These are phyloP conservation scores for Loripinus fragilis DNA, from an alignment of 2,888 invertebrate species.

Conservation along the genomic window DNA sequence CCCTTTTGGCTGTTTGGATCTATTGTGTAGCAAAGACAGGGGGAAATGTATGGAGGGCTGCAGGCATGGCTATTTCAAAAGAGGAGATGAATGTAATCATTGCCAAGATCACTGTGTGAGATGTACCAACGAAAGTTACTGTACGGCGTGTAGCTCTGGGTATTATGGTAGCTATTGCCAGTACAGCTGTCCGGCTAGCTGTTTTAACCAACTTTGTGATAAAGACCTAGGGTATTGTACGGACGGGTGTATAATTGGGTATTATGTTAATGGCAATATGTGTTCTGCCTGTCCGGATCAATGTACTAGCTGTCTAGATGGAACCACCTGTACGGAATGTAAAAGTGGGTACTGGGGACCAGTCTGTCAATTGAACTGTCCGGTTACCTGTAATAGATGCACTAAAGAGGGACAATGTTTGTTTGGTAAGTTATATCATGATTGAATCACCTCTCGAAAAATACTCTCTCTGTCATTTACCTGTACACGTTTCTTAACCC, in stretches of 20 bases:
- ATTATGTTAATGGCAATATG: neutral
- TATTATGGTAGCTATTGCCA: neutral
- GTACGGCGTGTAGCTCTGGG: neutral
- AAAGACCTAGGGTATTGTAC: neutral
- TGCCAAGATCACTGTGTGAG: neutral
- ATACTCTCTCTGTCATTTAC: no score
- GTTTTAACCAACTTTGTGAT: neutral
- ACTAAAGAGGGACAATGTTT: no score
- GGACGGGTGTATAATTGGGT: neutral
- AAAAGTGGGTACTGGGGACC: no score
- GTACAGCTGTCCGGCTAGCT: neutral
- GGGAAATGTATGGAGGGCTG: neutral
- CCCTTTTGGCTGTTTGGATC: neutral
- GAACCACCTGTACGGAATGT: no score
- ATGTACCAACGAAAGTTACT: neutral
- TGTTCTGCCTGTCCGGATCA: no score
- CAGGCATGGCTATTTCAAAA: neutral
- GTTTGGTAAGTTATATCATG: no score
- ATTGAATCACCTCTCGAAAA: no score
- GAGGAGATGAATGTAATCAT: neutral
- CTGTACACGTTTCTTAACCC: no score
- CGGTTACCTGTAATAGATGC: no score
- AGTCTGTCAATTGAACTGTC: no score
- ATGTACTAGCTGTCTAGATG: no score
- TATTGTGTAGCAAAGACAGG: neutral